Evolutionary conservation across 1,140 invertebrate genomes (phyloP), one percentile per base, ranked within the genome.

Genomic region (Drosophila pandora): DNA sequence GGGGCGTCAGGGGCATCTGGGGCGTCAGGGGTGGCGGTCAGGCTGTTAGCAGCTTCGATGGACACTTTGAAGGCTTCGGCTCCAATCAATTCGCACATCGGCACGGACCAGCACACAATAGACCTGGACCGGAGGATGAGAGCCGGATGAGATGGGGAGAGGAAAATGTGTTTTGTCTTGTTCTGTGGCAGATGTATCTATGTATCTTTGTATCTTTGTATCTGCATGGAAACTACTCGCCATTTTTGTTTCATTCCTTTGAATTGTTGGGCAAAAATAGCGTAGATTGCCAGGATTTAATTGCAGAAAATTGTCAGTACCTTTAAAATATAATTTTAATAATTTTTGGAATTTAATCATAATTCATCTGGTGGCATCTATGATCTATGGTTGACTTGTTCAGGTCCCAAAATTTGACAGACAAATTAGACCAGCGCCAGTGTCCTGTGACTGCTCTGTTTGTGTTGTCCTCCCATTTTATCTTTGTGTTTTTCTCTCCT

Each of bases 1-100:
- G 39, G 39, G 28, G 21, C 22, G 22, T n/a, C 10, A 37, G 65
- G 41, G 13, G 21, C 22, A 13, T n/a, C 10, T 30, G 65, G 41
- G 13, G 21, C 22, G 22, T 6, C 10, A 37, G 32, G n/a, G 17
- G 13, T 53, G 50, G 50, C 32, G 63, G 65, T 69, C 67, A 67
- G 63, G 60, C 63, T 64, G 63, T 67, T 64, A 64, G 47, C 63
- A 67, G 63, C 67, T 69, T 39, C 67, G 67, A 57, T 69, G 65
- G 65, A 39, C 65, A 69, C 65, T 69, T 69, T 48, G 52, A 69
- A 48, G 67, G 67, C 52, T 69, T 69, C 67, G 67, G 37, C 63
- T 57, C 67, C 67, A 69, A 69, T 69, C 67, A 69, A 69, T 69
- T 56, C 47, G 32, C 61, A 68, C 50, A 56, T 43, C 21, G 25